Evolutionary conservation across 2,797 vertebrate species (phyloP).

Genomic region (Choloepus didactylus): DNA sequence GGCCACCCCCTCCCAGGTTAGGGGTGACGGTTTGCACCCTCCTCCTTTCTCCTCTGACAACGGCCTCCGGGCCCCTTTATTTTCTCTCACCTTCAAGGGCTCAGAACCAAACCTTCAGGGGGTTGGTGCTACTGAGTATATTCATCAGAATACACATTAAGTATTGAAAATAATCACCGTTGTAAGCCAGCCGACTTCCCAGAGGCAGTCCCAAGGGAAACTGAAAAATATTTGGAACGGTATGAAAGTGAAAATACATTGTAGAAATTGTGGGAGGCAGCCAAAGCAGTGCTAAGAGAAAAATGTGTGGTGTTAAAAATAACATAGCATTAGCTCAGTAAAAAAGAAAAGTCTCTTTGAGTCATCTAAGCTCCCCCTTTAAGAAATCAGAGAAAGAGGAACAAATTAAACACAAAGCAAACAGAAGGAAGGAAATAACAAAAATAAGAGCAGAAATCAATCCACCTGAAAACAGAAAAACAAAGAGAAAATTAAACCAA

Average conservation of each 20-base stretch:
- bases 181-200: neutral
- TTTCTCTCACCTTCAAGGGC: neutral
- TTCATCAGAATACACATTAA: neutral
- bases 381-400: neutral
- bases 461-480: neutral
- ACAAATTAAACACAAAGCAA: conserved; percentile 9
- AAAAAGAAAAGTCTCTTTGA: neutral
- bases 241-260: conserved; percentile 1
- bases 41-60: neutral
- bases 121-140: neutral
- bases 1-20: neutral
- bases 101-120: neutral
- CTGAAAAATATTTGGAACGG: neutral
- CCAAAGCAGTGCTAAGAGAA: neutral
- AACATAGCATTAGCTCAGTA: neutral
- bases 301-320: neutral
- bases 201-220: neutral
- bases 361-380: neutral
- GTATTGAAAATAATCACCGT: neutral
- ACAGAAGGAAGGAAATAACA: neutral
- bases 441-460: neutral
- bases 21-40: neutral
- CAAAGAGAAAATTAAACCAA: neutral
- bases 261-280: neutral
- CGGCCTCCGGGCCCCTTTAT: neutral